Evolutionary conservation across 2,113 vertebrate genomes (phyloP).

Genomic region (Tringa solitaria): DNA sequence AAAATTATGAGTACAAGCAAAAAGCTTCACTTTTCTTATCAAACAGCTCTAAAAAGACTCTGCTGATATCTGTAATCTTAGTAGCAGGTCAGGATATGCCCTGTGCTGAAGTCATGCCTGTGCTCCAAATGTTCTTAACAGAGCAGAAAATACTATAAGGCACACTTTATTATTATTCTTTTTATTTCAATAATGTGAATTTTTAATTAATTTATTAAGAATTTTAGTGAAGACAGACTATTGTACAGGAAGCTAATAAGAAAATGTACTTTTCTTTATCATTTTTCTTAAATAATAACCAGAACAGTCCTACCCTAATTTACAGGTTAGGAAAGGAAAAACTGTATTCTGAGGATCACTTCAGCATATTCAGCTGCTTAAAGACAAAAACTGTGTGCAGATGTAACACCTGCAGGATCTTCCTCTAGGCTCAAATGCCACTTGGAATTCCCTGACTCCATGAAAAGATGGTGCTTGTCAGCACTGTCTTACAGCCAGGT

Average conservation of each 20-base stretch:
- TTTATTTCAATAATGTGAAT: background rate
- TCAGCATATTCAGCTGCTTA: background rate
- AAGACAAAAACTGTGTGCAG: background rate
- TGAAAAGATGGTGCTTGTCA: background rate
- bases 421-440: background rate
- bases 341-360: background rate
- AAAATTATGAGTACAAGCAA: background rate
- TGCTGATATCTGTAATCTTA: background rate
- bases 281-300: background rate
- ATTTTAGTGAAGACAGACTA: background rate
- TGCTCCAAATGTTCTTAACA: background rate
- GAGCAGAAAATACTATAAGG: background rate
- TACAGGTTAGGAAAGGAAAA: background rate
- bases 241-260: background rate
- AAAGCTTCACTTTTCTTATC: background rate
- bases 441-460: background rate
- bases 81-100: background rate
- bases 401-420: background rate
- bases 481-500: rapidly evolving
- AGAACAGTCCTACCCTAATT: background rate
- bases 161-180: rapidly evolving
- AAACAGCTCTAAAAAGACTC: background rate
- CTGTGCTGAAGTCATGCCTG: background rate
- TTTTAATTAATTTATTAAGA: background rate
- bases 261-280: background rate